Evolutionary conservation across 1,140 invertebrate genomes (phyloP).

Genomic region (Carcinoscorpius rotundicauda): DNA sequence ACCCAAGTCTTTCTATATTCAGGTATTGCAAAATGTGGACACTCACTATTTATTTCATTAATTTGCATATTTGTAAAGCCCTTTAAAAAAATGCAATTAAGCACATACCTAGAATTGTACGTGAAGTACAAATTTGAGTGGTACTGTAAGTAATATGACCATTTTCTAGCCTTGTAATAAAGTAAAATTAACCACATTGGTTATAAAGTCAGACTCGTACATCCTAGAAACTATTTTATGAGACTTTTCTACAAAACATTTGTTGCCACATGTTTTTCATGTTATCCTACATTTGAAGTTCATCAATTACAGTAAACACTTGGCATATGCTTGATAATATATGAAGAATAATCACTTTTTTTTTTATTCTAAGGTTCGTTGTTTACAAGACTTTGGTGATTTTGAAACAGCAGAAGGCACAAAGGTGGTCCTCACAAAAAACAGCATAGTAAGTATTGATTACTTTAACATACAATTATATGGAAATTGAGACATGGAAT

Average conservation of each 20-base stretch:
- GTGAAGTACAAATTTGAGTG: not conserved
- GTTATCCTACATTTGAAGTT: too few relatives aligned
- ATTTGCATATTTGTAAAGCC: not conserved
- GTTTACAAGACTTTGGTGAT: conserved; percentile 80
- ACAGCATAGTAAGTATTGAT: conserved; percentile 48
- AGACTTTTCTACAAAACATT: too few relatives aligned
- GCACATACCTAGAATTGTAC: not conserved
- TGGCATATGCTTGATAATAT: not conserved
- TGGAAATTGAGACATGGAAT: too few relatives aligned
- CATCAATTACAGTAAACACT: not conserved
- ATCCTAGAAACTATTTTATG: too few relatives aligned
- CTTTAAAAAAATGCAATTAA: not conserved
- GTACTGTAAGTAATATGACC: not conserved
- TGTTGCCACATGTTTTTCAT: too few relatives aligned
- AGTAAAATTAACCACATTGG: too few relatives aligned
- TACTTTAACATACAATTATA: conserved; percentile 1
- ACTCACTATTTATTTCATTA: not conserved
- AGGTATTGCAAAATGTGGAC: conserved; percentile 42
- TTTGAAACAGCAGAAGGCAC: conserved; percentile 88
- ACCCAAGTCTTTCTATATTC: conserved; percentile 81
- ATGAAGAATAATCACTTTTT: conserved; percentile 1
- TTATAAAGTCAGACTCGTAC: too few relatives aligned
- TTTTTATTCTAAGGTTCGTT: conserved; percentile 51
- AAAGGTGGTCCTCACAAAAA: conserved; percentile 73
- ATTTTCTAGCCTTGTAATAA: conserved; percentile 3